These are phyloP conservation scores for Corythaixoides concolor DNA, from an alignment of 2,113 vertebrate genomes.

Conservation along the genomic window DNA sequence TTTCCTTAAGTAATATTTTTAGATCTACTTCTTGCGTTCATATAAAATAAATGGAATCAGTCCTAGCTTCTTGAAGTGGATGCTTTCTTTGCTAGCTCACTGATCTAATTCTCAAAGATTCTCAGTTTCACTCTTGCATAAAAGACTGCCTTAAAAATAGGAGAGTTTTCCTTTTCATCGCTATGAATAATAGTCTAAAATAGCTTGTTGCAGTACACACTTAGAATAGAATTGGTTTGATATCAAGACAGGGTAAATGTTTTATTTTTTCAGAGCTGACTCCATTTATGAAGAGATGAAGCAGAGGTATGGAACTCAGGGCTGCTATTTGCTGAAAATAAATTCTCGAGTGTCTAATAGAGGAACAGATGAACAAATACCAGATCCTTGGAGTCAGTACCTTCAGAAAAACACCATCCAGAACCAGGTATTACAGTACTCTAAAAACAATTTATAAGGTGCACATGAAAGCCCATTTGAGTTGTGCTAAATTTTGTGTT, in stretches of 20 bases:
- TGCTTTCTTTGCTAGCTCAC: background rate
- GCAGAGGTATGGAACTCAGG: constrained; percentile 93
- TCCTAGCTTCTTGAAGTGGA: background rate
- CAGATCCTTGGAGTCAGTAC: constrained; percentile 98
- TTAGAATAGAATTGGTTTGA: background rate
- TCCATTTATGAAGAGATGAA: constrained; percentile 96
- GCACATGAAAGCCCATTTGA: background rate
- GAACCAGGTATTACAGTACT: constrained; percentile 78
- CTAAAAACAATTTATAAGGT: background rate
- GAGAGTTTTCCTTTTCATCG: background rate
- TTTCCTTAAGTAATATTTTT: background rate
- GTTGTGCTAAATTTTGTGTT: background rate
- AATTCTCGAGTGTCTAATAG: constrained; percentile 86
- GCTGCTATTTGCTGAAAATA: constrained; percentile 95
- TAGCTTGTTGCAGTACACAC: background rate
- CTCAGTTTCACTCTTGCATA: background rate
- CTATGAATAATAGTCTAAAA: background rate
- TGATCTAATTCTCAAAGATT: background rate
- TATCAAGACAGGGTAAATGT: background rate
- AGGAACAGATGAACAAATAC: constrained; percentile 91
- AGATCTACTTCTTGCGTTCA: background rate
- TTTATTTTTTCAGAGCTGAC: constrained; percentile 83
- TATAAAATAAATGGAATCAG: background rate
- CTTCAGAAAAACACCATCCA: constrained; percentile 88
- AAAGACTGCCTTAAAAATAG: background rate